phyloP scores from a whole-genome alignment of 2,113 vertebrate species.

The Prionailurus bengalensis region DNA sequence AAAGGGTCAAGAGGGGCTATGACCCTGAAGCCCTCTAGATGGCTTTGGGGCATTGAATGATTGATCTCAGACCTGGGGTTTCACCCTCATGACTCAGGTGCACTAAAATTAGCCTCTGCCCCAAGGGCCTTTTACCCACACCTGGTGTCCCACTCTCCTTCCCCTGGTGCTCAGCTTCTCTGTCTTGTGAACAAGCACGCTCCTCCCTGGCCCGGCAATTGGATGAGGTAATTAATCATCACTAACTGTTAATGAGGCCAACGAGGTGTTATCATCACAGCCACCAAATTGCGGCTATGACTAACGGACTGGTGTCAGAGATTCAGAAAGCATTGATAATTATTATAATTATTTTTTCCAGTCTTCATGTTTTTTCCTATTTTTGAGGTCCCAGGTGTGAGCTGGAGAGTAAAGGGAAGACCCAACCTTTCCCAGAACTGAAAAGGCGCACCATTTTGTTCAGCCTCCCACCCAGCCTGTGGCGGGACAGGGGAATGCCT shows the following conservation, averaged over 20 bases:
- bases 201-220: background rate
- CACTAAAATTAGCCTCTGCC: background rate
- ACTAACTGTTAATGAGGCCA: conserved; percentile 30
- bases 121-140: background rate
- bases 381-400: conserved; percentile 17
- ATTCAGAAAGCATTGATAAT: conserved; percentile 56
- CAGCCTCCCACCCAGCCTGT: background rate
- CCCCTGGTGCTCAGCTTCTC: background rate
- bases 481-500: background rate
- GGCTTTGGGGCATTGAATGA: background rate
- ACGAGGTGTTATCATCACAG: conserved; percentile 42
- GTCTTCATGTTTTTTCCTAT: conserved; percentile 1
- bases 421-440: conserved; percentile 7
- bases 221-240: background rate
- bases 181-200: background rate
- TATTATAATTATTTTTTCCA: conserved; percentile 47
- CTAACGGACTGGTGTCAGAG: conserved; percentile 42
- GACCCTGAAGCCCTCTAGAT: background rate
- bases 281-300: conserved; percentile 37
- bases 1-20: background rate
- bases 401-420: background rate
- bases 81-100: background rate
- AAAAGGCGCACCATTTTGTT: background rate
- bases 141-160: background rate
- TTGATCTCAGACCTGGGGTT: background rate